These are phyloP conservation scores for Nomada lathburiana DNA, from an alignment of 2,888 invertebrate species.

Conservation along the genomic window DNA sequence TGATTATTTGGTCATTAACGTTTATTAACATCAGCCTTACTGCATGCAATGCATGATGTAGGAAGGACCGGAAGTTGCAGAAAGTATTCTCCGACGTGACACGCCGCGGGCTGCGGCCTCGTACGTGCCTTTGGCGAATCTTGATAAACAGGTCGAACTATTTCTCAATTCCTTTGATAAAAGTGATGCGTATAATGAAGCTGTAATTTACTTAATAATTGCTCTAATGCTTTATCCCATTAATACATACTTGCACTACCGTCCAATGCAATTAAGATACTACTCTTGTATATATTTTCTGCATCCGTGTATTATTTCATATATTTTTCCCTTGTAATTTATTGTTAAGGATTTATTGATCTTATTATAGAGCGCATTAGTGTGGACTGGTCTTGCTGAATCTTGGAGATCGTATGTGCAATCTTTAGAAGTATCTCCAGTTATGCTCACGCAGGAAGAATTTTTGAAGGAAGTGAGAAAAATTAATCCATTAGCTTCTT, in stretches of 20 bases:
- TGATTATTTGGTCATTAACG: slow-evolving; percentile 77
- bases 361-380: slow-evolving; percentile 79
- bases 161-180: slow-evolving; percentile 80
- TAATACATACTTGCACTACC: slow-evolving; percentile 74
- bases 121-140: slow-evolving; percentile 84
- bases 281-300: slow-evolving; percentile 72
- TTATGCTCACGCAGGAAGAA: slow-evolving; percentile 79
- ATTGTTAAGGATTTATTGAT: slow-evolving; percentile 61
- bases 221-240: slow-evolving; percentile 73
- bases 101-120: slow-evolving; percentile 82
- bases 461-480: slow-evolving; percentile 80
- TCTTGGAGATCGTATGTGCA: slow-evolving; percentile 81
- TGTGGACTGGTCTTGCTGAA: slow-evolving; percentile 82
- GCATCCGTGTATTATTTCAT: slow-evolving; percentile 66
- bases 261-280: slow-evolving; percentile 64
- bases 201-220: slow-evolving; percentile 68
- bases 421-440: slow-evolving; percentile 80
- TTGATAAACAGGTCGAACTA: slow-evolving; percentile 84
- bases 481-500: slow-evolving; percentile 82
- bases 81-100: slow-evolving; percentile 82
- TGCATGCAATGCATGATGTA: slow-evolving; percentile 84
- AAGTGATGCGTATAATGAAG: slow-evolving; percentile 67
- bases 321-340: slow-evolving; percentile 48
- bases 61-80: slow-evolving; percentile 83
- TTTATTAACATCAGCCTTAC: slow-evolving; percentile 83